These are phyloP conservation scores for Aplodontia rufa DNA, from an alignment of 2,113 vertebrate species.

Conservation along the genomic window DNA sequence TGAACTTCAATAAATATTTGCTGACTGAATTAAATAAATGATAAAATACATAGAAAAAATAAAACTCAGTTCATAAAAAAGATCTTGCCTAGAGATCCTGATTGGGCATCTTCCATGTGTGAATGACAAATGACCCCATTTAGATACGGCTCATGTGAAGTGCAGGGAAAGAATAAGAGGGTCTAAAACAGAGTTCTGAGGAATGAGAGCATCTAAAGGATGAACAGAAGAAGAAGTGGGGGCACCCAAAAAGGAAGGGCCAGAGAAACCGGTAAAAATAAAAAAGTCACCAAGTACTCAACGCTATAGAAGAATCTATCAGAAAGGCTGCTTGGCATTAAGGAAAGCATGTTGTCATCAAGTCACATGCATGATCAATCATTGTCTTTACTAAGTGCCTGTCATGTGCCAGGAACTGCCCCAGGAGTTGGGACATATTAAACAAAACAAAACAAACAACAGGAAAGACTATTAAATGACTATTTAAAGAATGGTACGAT, in stretches of 20 bases:
- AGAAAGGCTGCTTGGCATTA: not conserved
- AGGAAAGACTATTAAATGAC: not conserved
- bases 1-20: no score
- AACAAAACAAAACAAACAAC: slow-evolving; percentile 37
- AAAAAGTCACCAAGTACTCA: not conserved
- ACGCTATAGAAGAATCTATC: not conserved
- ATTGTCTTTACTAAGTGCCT: not conserved
- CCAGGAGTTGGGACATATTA: not conserved
- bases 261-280: not conserved
- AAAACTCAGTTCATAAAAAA: not conserved
- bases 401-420: not conserved
- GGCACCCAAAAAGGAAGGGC: not conserved
- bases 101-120: not conserved
- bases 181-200: not conserved
- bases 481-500: not conserved
- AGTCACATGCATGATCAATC: not conserved
- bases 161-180: not conserved
- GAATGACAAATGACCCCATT: not conserved
- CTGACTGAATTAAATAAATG: not conserved
- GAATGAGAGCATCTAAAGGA: not conserved
- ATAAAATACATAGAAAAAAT: not conserved
- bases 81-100: not conserved
- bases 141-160: not conserved
- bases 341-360: not conserved
- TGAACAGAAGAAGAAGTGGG: not conserved